Evolutionary conservation across 1,140 invertebrate genomes (phyloP).

Genomic region (Ceratina japonica): DNA sequence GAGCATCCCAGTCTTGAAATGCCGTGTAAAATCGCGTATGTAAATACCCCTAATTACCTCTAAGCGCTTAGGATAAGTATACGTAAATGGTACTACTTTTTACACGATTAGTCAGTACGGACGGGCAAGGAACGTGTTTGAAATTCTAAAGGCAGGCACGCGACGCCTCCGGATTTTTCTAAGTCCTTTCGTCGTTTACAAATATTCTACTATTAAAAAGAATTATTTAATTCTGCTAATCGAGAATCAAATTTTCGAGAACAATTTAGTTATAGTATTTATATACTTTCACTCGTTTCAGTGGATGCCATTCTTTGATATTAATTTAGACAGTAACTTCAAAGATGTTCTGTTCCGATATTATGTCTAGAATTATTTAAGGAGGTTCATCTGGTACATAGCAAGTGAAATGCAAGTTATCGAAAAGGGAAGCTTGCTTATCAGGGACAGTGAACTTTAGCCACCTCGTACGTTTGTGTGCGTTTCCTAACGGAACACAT

Average conservation of each 20-base stretch:
- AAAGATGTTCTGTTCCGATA: not conserved
- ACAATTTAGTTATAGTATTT: not conserved
- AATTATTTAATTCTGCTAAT: not conserved
- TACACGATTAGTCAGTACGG: conserved; percentile 21
- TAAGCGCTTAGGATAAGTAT: conserved; percentile 3
- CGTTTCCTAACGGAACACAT: too few relatives aligned
- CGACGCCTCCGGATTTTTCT: not conserved
- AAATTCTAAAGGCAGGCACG: not conserved
- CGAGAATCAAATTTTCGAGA: not conserved
- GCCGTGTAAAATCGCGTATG: not conserved
- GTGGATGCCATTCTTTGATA: conserved; percentile 17
- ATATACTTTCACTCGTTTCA: not conserved
- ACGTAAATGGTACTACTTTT: conserved; percentile 39
- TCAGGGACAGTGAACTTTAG: too few relatives aligned
- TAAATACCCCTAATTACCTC: conserved; percentile 19
- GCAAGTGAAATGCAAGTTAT: too few relatives aligned
- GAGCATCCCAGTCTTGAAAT: not conserved
- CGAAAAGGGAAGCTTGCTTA: too few relatives aligned
- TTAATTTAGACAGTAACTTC: not conserved
- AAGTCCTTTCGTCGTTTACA: not conserved
- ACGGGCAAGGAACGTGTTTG: not conserved
- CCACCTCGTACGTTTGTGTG: too few relatives aligned
- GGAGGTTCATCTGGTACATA: too few relatives aligned
- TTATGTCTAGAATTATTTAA: not conserved
- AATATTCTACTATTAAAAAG: not conserved